Evolutionary conservation across 1,140 invertebrate genomes (phyloP).

Genomic region (Lycorma delicatula): DNA sequence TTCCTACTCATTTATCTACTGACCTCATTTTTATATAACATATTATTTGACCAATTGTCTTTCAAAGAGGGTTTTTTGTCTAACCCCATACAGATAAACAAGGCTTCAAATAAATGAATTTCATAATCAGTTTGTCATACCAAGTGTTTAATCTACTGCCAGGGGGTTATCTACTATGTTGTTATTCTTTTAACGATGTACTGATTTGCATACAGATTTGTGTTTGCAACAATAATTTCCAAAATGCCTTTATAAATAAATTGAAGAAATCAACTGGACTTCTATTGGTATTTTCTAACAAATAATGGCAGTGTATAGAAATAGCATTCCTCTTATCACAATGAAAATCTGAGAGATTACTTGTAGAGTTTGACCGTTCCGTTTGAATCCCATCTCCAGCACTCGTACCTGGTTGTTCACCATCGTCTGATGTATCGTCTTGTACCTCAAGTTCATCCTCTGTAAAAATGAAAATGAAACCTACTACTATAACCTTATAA

Average conservation of each 20-base stretch:
- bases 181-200: not conserved
- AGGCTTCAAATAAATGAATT: conserved; percentile 1
- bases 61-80: conserved; percentile 5
- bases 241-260: conserved; percentile 22
- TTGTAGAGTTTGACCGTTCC: too few species aligned
- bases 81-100: conserved; percentile 10
- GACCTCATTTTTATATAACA: conserved; percentile 9
- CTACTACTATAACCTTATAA: too few species aligned
- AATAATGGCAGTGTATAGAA: not conserved
- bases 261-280: not conserved
- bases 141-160: not conserved
- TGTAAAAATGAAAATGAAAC: too few species aligned
- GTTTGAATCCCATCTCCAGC: too few species aligned
- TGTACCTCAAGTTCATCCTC: too few species aligned
- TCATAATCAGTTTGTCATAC: not conserved
- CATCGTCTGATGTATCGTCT: too few species aligned
- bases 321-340: not conserved
- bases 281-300: too few species aligned
- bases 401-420: too few species aligned
- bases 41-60: conserved; percentile 9
- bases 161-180: not conserved
- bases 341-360: not conserved
- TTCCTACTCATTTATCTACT: conserved; percentile 8
- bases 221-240: conserved; percentile 10
- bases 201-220: conserved; percentile 13